Conservation (phyloP, 2,888 invertebrate genomes). For the Zootermopsis nevadensis region DNA sequence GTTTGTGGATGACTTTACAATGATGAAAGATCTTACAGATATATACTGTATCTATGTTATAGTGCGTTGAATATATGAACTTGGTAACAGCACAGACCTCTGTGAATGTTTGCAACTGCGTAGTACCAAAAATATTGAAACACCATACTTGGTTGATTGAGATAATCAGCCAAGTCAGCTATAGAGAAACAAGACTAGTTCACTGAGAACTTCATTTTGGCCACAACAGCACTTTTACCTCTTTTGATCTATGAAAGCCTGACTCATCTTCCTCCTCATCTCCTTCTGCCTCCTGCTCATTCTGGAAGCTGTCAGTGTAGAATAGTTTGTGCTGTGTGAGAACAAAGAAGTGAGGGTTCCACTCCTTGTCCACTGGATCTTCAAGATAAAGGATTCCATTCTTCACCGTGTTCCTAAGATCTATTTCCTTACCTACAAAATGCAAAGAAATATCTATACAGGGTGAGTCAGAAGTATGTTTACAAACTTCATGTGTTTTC, state of each 20-base stretch:
- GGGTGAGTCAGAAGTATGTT: too few relatives aligned
- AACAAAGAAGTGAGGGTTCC: conserved; percentile 95
- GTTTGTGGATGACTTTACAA: too few relatives aligned
- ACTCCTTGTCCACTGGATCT: conserved; percentile 88
- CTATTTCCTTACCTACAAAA: conserved; percentile 71
- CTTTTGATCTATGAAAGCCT: conserved; percentile 66
- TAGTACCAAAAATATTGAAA: too few relatives aligned
- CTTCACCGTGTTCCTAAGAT: conserved; percentile 84
- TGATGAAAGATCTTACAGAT: too few relatives aligned
- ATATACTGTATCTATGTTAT: too few relatives aligned
- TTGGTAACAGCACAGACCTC: too few relatives aligned
- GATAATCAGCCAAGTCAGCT: too few relatives aligned
- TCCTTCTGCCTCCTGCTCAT: conserved; percentile 65
- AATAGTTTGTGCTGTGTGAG: conserved; percentile 88
- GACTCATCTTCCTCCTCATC: conserved; percentile 72
- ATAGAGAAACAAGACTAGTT: not conserved
- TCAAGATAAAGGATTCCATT: conserved; percentile 91
- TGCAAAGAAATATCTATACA: too few relatives aligned
- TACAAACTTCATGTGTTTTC: too few relatives aligned
- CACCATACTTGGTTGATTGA: too few relatives aligned
- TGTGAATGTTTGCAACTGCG: too few relatives aligned
- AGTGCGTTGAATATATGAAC: too few relatives aligned
- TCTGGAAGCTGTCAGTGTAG: conserved; percentile 79
- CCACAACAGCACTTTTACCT: conserved; percentile 57
- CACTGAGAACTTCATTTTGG: not conserved